A percentile compares a stretch with the other conserved stretches of the same genome.
Evolutionary conservation across 1,140 invertebrate species (phyloP).

Genomic region (Halesus radiatus): DNA sequence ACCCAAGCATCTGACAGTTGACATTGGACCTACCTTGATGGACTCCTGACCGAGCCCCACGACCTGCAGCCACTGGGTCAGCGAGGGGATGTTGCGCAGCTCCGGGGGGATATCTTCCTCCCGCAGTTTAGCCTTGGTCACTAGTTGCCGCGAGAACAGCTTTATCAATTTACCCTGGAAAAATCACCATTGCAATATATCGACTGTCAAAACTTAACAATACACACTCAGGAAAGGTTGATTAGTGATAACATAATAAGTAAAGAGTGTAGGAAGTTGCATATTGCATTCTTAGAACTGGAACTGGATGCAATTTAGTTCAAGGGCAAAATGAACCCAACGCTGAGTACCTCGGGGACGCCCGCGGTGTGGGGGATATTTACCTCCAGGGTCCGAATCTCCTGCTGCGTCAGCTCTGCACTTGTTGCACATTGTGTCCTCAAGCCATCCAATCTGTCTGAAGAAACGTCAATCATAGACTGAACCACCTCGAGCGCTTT

Average conservation of each 20-base stretch:
- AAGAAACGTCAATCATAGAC: conserved; percentile 95
- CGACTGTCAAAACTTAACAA: background rate
- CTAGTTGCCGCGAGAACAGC: conserved; percentile 90
- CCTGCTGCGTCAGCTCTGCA: conserved; percentile 93
- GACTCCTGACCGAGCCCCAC: conserved; percentile 84
- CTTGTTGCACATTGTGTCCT: conserved; percentile 93
- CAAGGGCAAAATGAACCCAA: conserved; percentile 37
- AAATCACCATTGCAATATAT: background rate
- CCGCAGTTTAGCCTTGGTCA: conserved; percentile 84
- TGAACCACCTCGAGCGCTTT: conserved; percentile 76
- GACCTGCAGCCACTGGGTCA: conserved; percentile 92
- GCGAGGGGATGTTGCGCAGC: conserved; percentile 78
- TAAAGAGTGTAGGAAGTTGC: too few species aligned
- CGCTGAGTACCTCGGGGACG: background rate
- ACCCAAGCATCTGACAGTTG: background rate
- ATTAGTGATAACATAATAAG: too few species aligned
- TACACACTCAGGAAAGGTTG: too few species aligned
- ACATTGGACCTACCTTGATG: conserved; percentile 73
- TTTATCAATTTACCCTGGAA: conserved; percentile 93
- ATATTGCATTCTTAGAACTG: background rate
- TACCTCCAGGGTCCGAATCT: conserved; percentile 95
- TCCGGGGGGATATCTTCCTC: conserved; percentile 73
- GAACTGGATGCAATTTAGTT: conserved; percentile 6
- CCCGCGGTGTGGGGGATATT: conserved; percentile 41
- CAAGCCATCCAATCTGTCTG: conserved; percentile 90